Conservation (phyloP, 2,113 vertebrate genomes). For the Shinisaurus crocodilurus region DNA sequence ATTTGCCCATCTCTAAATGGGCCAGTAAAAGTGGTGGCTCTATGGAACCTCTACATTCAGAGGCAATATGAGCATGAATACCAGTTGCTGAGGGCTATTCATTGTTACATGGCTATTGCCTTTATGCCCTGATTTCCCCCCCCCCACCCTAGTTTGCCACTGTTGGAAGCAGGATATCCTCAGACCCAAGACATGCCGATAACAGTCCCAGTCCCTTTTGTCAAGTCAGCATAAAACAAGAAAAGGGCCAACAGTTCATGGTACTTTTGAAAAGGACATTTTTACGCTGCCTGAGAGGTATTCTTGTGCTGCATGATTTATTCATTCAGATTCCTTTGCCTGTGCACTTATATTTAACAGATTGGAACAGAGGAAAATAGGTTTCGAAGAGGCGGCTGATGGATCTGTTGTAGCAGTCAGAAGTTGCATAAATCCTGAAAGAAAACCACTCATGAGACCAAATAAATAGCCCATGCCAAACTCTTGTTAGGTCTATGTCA, state of each 20-base stretch:
- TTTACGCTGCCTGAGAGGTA: neutral
- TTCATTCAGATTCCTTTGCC: constrained; percentile 14
- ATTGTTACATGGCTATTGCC: neutral
- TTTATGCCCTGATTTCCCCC: neutral
- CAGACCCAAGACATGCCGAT: neutral
- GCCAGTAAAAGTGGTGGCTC: too few relatives aligned
- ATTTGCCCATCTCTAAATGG: neutral
- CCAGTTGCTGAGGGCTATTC: neutral
- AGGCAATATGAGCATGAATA: neutral
- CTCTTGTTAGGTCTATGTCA: neutral
- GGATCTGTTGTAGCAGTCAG: neutral
- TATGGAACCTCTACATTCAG: neutral
- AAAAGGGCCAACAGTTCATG: constrained; percentile 8
- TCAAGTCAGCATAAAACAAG: constrained; percentile 9
- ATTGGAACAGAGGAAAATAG: constrained; percentile 18
- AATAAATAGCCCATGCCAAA: neutral
- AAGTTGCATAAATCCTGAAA: neutral
- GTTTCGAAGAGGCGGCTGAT: constrained; percentile 4
- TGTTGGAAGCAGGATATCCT: neutral
- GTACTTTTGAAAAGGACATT: neutral
- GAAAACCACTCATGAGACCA: neutral
- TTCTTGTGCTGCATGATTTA: constrained; percentile 22
- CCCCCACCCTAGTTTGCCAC: too few relatives aligned
- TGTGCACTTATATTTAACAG: constrained; percentile 21
- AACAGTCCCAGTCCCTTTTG: neutral